phyloP scores from a whole-genome alignment of 2,888 invertebrate species.

The Microctonus hyperodae region DNA sequence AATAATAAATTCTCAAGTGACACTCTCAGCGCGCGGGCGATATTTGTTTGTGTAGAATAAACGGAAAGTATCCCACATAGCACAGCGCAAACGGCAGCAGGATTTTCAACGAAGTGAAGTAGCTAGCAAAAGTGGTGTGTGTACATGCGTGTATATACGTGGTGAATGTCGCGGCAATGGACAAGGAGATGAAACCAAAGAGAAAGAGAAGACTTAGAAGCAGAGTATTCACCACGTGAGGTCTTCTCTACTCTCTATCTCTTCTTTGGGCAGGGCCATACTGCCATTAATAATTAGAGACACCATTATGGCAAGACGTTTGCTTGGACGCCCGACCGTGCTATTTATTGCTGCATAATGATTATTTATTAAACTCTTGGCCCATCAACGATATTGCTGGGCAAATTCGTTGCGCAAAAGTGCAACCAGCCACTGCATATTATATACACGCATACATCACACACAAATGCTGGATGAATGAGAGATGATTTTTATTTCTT shows the following conservation, averaged over 20 bases:
- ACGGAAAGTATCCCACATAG: slow-evolving; percentile 36
- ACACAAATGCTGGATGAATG: slow-evolving; percentile 26
- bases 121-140: too few relatives aligned
- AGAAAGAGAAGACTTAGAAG: slow-evolving; percentile 3
- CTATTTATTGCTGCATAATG: slow-evolving; percentile 60
- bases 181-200: slow-evolving; percentile 16
- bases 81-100: slow-evolving; percentile 29
- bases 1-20: slow-evolving; percentile 45
- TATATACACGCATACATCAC: slow-evolving; percentile 3
- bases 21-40: slow-evolving; percentile 31
- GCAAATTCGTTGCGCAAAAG: slow-evolving; percentile 41
- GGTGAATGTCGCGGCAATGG: too few relatives aligned
- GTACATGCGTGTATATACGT: too few relatives aligned
- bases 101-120: not conserved
- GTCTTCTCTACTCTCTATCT: slow-evolving; percentile 36
- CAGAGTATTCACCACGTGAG: slow-evolving; percentile 46
- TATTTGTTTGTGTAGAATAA: slow-evolving; percentile 7
- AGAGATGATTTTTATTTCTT: not conserved
- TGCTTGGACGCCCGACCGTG: slow-evolving; percentile 42
- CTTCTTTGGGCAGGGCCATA: slow-evolving; percentile 28
- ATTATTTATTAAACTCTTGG: slow-evolving; percentile 59
- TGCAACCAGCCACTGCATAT: slow-evolving; percentile 27
- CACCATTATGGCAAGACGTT: slow-evolving; percentile 29
- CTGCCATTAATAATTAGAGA: slow-evolving; percentile 44
- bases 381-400: slow-evolving; percentile 51